A percentile compares a stretch with the other conserved stretches of the same genome.
These are phyloP conservation scores for Camponotus vicinus DNA, from an alignment of 1,140 invertebrate species.

Conservation along the genomic window DNA sequence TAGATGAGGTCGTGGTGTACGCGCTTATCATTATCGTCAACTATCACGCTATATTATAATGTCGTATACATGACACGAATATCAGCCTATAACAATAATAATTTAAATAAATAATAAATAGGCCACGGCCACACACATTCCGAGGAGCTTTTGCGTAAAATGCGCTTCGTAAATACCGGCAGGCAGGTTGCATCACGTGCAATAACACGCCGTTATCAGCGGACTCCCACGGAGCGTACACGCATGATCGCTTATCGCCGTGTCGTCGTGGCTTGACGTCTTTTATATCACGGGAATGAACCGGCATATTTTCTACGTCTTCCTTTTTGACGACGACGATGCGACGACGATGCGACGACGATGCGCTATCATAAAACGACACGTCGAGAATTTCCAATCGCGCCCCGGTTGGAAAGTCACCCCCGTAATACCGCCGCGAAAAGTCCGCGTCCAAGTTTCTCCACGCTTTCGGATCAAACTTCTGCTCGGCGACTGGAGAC, in stretches of 20 bases:
- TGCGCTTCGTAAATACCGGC: not conserved
- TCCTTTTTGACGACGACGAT: not conserved
- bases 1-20: not conserved
- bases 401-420: not conserved
- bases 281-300: conserved; percentile 60
- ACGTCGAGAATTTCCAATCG: conserved; percentile 21
- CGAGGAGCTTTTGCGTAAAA: not conserved
- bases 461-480: conserved; percentile 17
- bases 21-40: conserved; percentile 32
- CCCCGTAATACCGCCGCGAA: not conserved
- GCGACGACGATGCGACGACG: not conserved
- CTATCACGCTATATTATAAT: conserved; percentile 33
- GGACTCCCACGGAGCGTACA: conserved; percentile 58
- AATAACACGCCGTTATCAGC: conserved; percentile 64
- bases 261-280: conserved; percentile 40
- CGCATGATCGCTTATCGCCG: conserved; percentile 58
- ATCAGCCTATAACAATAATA: not conserved
- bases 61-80: not conserved
- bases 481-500: not conserved
- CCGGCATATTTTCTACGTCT: conserved; percentile 47
- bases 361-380: conserved; percentile 34
- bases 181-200: conserved; percentile 56
- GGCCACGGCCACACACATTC: not conserved
- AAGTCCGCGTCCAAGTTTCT: conserved; percentile 16
- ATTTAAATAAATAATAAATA: not conserved